A percentile compares a stretch with the other conserved stretches of the same genome.
Conservation (phyloP, 1,140 invertebrate species). For the Eriosoma lanigerum region DNA sequence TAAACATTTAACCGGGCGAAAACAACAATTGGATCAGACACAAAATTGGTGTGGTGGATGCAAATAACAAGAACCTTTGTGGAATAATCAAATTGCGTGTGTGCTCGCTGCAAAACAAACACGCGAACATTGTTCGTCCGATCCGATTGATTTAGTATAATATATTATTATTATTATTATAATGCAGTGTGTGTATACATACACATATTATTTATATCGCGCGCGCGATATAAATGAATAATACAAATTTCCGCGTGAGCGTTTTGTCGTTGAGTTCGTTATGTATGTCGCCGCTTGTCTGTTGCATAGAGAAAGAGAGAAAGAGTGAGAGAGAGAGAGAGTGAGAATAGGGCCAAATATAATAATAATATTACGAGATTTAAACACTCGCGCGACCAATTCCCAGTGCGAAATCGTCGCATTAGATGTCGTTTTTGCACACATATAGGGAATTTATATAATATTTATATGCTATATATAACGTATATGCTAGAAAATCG, state of each 20-base stretch:
- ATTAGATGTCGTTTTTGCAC: not conserved
- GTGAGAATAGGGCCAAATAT: no score
- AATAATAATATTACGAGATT: not conserved
- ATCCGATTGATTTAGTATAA: slow-evolving; percentile 41
- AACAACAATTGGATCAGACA: slow-evolving; percentile 39
- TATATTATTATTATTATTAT: not conserved
- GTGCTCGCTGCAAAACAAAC: slow-evolving; percentile 13
- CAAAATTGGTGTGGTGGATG: slow-evolving; percentile 23
- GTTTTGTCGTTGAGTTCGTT: not conserved
- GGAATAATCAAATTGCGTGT: slow-evolving; percentile 43
- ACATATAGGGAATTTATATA: not conserved
- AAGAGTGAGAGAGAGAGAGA: not conserved
- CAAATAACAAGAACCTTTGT: slow-evolving; percentile 48
- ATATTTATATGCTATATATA: not conserved
- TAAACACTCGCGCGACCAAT: not conserved
- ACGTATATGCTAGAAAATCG: not conserved
- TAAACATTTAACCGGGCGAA: slow-evolving; percentile 34
- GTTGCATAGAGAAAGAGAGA: not conserved
- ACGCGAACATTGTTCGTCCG: slow-evolving; percentile 33
- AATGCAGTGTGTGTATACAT: not conserved
- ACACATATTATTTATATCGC: no score
- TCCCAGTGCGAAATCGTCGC: not conserved
- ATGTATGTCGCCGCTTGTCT: not conserved
- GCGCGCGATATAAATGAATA: not conserved
- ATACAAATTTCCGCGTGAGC: slow-evolving; percentile 11